phyloP scores from a whole-genome alignment of 2,797 vertebrate species.

The Sus cebifrons region DNA sequence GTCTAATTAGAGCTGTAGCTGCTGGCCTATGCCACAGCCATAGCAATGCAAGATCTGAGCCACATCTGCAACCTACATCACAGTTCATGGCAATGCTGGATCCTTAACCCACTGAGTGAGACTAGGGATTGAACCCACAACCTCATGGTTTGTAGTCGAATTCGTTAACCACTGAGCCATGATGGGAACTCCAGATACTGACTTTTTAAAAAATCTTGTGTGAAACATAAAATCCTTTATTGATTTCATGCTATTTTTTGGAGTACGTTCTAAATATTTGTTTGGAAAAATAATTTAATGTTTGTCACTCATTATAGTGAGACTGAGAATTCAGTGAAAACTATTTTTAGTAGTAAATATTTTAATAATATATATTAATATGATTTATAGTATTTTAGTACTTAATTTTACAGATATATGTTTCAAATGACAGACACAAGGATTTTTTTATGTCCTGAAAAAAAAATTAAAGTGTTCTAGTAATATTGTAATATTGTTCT shows the following conservation, averaged over 20 bases:
- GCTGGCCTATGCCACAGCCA: too few relatives aligned
- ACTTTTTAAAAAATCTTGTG: neutral
- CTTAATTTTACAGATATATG: neutral
- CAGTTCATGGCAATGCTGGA: too few relatives aligned
- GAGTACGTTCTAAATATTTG: neutral
- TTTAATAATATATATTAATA: neutral
- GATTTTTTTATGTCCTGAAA: neutral
- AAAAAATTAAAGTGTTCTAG: neutral
- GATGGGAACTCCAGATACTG: too few relatives aligned
- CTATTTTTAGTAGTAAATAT: neutral
- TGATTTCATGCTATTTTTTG: neutral
- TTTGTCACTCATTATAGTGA: neutral
- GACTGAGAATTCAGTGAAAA: neutral
- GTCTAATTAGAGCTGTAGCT: too few relatives aligned
- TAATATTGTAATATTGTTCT: neutral
- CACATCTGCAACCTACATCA: too few relatives aligned
- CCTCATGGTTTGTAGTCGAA: too few relatives aligned
- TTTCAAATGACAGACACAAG: neutral
- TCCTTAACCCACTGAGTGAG: too few relatives aligned
- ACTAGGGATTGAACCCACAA: too few relatives aligned
- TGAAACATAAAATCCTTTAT: neutral
- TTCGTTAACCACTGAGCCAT: too few relatives aligned
- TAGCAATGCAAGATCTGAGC: too few relatives aligned
- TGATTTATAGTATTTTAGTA: neutral
- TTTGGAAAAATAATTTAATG: neutral